phyloP scores from a whole-genome alignment of 2,113 vertebrate species.

The Nesospiza acunhae region DNA sequence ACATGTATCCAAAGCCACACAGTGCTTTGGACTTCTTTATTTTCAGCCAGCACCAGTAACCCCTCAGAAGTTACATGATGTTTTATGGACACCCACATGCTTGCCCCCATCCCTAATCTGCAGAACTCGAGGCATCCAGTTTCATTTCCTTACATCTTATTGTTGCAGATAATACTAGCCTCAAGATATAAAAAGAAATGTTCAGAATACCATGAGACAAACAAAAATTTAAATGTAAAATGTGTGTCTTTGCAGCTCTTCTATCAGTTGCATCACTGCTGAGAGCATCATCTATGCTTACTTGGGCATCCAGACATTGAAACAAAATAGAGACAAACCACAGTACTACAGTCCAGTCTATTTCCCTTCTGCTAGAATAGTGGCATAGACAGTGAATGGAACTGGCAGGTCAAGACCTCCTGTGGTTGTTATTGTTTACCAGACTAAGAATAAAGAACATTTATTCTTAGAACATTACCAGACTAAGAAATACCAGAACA shows the following conservation, averaged over 20 bases:
- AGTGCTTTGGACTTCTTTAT: not conserved
- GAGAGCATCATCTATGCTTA: not conserved
- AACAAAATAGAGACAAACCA: not conserved
- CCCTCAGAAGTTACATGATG: not conserved
- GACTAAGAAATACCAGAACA: not conserved
- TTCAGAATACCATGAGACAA: not conserved
- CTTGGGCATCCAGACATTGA: not conserved
- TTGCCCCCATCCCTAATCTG: accelerated
- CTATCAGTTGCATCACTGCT: not conserved
- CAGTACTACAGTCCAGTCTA: not conserved
- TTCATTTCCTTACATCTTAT: not conserved
- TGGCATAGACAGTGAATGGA: not conserved
- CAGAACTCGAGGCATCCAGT: not conserved
- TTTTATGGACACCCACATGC: not conserved
- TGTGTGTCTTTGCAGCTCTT: not conserved
- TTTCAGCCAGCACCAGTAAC: not conserved
- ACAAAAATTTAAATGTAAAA: not conserved
- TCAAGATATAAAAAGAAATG: not conserved
- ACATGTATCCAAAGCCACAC: not conserved
- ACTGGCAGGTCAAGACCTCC: not conserved
- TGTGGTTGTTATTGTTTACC: not conserved
- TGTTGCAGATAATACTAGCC: not conserved
- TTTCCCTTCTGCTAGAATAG: not conserved
- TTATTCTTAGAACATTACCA: too few species aligned
- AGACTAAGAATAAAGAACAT: not conserved